A percentile compares a stretch with the other conserved stretches of the same genome.
phyloP scores from a whole-genome alignment of 2,888 invertebrate species.

The Ormyrus labotus region DNA sequence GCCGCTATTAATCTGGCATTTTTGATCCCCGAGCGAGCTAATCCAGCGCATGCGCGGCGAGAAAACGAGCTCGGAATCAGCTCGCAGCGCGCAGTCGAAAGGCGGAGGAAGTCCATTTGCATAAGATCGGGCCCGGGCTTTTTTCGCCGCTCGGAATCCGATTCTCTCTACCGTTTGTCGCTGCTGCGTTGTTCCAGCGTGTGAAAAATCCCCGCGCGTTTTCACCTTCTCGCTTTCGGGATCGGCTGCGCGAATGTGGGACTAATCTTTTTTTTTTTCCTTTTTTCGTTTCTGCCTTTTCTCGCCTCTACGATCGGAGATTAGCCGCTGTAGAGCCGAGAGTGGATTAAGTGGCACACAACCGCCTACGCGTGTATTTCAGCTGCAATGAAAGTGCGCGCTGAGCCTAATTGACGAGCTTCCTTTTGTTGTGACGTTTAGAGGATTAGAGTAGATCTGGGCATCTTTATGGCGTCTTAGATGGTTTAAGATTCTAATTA shows the following conservation, averaged over 20 bases:
- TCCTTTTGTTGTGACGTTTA: slow-evolving; percentile 23
- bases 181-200: slow-evolving; percentile 1
- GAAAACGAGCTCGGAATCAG: slow-evolving; percentile 16
- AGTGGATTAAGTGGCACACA: slow-evolving; percentile 21
- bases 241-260: not conserved
- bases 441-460: not conserved
- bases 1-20: too few relatives aligned
- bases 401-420: slow-evolving; percentile 23
- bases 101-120: slow-evolving; percentile 42
- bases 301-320: too few relatives aligned
- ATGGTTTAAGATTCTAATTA: slow-evolving; percentile 4
- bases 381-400: slow-evolving; percentile 30
- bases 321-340: not conserved
- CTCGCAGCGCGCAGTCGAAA: too few relatives aligned
- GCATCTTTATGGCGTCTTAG: not conserved
- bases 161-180: slow-evolving; percentile 7
- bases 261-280: not conserved
- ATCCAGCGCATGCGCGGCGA: too few relatives aligned
- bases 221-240: slow-evolving; percentile 49
- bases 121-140: slow-evolving; percentile 24
- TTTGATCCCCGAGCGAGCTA: too few relatives aligned
- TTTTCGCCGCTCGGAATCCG: not conserved
- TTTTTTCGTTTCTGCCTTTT: not conserved
- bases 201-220: not conserved
- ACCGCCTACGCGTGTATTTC: slow-evolving; percentile 8